phyloP scores from a whole-genome alignment of 2,113 vertebrate genomes.

The Pterocles burchelli region DNA sequence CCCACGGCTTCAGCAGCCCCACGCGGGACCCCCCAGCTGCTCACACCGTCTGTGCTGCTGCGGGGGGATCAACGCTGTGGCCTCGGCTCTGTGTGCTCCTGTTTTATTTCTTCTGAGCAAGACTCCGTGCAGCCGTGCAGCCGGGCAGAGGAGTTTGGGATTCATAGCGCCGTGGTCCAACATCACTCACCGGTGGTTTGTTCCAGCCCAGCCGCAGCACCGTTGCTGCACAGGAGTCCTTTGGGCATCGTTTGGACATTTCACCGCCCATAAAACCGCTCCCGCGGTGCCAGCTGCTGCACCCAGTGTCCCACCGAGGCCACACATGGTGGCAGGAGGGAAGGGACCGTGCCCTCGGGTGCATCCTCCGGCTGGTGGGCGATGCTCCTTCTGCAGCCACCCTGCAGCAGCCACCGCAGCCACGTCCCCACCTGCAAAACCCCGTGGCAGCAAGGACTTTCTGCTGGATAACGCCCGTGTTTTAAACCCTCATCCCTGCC shows the following conservation, averaged over 20 bases:
- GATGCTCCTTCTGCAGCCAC: rapidly evolving
- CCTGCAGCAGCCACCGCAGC: neutral
- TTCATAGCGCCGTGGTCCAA: neutral
- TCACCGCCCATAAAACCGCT: neutral
- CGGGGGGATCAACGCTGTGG: rapidly evolving
- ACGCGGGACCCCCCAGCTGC: neutral
- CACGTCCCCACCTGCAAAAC: neutral
- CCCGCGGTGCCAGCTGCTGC: neutral
- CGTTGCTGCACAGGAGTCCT: neutral
- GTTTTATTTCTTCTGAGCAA: neutral
- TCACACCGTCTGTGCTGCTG: neutral
- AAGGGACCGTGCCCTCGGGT: rapidly evolving
- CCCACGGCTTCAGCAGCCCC: rapidly evolving
- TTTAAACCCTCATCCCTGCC: neutral
- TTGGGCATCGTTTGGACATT: rapidly evolving
- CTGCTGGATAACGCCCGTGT: neutral
- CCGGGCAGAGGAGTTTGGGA: neutral
- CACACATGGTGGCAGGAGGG: neutral
- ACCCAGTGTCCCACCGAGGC: neutral
- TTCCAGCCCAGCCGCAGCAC: neutral
- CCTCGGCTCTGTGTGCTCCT: neutral
- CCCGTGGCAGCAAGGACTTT: neutral
- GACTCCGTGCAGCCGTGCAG: neutral
- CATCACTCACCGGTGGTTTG: neutral
- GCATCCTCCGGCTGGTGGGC: neutral